Evolutionary conservation across 2,888 invertebrate genomes (phyloP).

Genomic region (Drosophila nr. perissopoda): DNA sequence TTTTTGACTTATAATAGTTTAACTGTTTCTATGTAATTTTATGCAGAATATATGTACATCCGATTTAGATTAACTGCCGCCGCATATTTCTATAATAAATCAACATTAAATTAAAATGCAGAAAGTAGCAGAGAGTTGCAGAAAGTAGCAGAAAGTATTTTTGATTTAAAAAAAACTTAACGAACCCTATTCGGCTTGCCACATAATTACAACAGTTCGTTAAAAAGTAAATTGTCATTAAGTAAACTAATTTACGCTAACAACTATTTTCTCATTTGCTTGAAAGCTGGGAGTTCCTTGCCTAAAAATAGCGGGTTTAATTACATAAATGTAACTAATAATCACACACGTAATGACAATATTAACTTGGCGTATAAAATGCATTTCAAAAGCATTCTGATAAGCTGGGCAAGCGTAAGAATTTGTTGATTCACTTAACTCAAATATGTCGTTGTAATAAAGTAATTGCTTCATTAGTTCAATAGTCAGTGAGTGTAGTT

Average conservation of each 20-base stretch:
- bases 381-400: neutral
- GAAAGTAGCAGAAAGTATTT: neutral
- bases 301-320: neutral
- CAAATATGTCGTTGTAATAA: conserved; percentile 65
- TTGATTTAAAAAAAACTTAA: neutral
- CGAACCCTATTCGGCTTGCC: neutral
- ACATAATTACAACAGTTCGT: neutral
- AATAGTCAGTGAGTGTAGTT: conserved; percentile 67
- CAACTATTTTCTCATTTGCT: neutral
- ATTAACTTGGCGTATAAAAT: neutral
- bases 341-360: neutral
- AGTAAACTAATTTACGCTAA: neutral
- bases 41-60: conserved; percentile 8
- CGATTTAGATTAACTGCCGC: conserved; percentile 27
- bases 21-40: conserved; percentile 21
- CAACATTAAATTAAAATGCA: neutral
- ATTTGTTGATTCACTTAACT: conserved; percentile 36
- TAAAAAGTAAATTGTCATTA: neutral
- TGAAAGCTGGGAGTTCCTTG: neutral
- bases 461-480: conserved; percentile 77
- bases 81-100: neutral
- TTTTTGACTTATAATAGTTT: conserved; percentile 7
- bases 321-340: neutral
- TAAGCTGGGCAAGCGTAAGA: neutral
- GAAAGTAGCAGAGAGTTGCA: neutral